Percentiles rank a stretch among this genome's conserved stretches.
Conservation (phyloP, 2,888 invertebrate species). For the Autographa gamma region DNA sequence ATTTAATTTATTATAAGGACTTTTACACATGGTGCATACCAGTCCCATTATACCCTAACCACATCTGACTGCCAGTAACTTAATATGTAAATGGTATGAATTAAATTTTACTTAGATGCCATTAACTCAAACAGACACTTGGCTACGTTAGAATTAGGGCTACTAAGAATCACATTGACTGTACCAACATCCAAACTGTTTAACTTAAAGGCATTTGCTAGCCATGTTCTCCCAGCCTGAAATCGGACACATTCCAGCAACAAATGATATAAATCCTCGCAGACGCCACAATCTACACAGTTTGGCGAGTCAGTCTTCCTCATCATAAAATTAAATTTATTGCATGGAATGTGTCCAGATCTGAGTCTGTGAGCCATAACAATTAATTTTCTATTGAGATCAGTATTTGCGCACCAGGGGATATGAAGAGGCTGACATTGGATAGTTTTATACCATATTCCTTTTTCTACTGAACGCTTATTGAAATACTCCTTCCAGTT, state of each 20-base stretch:
- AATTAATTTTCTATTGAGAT: background rate
- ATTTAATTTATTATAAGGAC: background rate
- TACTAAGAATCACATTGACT: background rate
- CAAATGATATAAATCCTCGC: background rate
- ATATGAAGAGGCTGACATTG: background rate
- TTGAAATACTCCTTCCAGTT: too few relatives aligned
- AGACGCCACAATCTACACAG: background rate
- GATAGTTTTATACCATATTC: too few relatives aligned
- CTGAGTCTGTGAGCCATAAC: background rate
- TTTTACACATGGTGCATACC: background rate
- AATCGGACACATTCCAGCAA: background rate
- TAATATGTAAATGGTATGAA: background rate
- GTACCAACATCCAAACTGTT: background rate
- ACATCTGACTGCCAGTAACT: background rate
- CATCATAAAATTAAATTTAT: conserved; percentile 1
- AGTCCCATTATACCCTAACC: background rate
- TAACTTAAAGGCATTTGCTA: background rate
- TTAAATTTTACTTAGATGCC: background rate
- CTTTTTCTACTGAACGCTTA: too few relatives aligned
- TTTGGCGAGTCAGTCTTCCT: background rate
- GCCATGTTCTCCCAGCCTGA: background rate
- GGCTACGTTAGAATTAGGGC: background rate
- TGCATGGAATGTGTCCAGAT: background rate
- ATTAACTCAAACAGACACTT: background rate
- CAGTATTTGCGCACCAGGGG: background rate